These are phyloP conservation scores for Danio albolineatus DNA, from an alignment of 2,797 vertebrate species.

Conservation along the genomic window DNA sequence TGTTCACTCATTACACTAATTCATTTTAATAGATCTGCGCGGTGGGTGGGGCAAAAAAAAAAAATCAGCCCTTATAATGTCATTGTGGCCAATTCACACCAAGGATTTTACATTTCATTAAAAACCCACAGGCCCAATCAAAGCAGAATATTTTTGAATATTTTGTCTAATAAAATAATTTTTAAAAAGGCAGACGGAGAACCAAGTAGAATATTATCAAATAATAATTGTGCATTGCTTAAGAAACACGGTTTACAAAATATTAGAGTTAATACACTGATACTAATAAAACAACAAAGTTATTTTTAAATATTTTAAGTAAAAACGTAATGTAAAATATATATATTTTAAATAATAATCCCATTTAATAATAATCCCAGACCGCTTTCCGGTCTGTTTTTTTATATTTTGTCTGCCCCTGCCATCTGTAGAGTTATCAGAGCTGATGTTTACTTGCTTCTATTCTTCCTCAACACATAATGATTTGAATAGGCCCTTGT, in stretches of 20 bases:
- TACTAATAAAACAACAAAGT: neutral
- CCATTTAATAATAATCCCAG: neutral
- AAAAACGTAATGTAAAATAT: neutral
- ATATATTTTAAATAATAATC: neutral
- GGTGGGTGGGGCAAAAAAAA: slow-evolving; percentile 51
- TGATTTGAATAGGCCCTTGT: slow-evolving; percentile 58
- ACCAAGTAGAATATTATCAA: neutral
- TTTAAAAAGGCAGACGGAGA: slow-evolving; percentile 1
- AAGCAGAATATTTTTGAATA: slow-evolving; percentile 48
- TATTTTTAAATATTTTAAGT: neutral
- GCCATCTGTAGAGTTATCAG: slow-evolving; percentile 57
- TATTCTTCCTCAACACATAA: slow-evolving; percentile 52
- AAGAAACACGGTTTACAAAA: neutral
- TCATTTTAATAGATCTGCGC: slow-evolving; percentile 79
- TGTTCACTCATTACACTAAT: slow-evolving; percentile 79
- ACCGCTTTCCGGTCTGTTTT: slow-evolving; percentile 18
- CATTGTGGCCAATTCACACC: slow-evolving; percentile 22
- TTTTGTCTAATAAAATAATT: slow-evolving; percentile 29
- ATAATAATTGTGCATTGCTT: slow-evolving; percentile 1
- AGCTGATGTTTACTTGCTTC: slow-evolving; percentile 53
- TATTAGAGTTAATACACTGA: neutral
- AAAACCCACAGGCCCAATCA: slow-evolving; percentile 29
- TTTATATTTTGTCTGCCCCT: slow-evolving; percentile 28
- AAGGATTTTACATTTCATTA: slow-evolving; percentile 45
- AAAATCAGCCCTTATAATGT: slow-evolving; percentile 47